phyloP scores from a whole-genome alignment of 2,113 vertebrate genomes.

The Asarcornis scutulata region DNA sequence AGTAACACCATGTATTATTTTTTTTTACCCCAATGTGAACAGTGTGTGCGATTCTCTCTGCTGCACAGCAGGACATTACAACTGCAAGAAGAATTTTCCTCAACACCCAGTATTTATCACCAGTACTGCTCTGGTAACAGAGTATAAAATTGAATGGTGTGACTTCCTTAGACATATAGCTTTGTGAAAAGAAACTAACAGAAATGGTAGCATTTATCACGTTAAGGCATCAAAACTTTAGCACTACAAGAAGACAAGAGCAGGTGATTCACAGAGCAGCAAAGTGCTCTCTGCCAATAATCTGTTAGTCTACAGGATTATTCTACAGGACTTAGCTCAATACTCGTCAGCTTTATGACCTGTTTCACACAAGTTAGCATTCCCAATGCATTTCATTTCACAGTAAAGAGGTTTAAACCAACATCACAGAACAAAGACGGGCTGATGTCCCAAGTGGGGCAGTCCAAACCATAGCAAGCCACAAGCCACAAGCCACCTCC shows the following conservation, averaged over 20 bases:
- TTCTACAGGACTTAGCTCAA: neutral
- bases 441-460: neutral
- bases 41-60: neutral
- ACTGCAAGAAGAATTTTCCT: neutral
- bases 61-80: fast-evolving
- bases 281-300: neutral
- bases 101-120: neutral
- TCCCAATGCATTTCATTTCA: neutral
- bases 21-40: neutral
- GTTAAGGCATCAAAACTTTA: neutral
- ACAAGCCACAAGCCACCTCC: neutral
- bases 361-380: neutral
- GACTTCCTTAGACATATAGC: neutral
- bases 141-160: fast-evolving
- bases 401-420: neutral
- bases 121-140: neutral
- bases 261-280: neutral
- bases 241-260: neutral
- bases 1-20: neutral
- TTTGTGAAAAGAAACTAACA: neutral
- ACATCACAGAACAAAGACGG: neutral
- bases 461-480: neutral
- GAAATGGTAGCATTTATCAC: neutral
- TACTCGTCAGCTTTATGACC: neutral
- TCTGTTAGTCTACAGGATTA: neutral